A percentile compares a stretch with the other conserved stretches of the same genome.
These are phyloP conservation scores for Chesias legatella DNA, from an alignment of 2,888 invertebrate species.

Conservation along the genomic window DNA sequence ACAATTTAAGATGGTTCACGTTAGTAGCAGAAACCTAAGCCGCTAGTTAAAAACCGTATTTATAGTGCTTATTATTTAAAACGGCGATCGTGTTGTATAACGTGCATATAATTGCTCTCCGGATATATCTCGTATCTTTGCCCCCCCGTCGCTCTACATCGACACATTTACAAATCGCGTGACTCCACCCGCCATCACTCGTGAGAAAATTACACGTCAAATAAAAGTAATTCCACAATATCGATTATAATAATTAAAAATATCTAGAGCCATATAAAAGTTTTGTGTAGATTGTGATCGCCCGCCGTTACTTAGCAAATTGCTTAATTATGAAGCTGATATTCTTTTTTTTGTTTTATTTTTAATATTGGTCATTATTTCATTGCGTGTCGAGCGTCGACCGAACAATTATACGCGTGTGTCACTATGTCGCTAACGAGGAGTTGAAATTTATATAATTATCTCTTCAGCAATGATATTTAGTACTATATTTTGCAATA, in stretches of 20 bases:
- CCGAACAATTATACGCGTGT: slow-evolving; percentile 13
- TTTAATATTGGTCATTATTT: slow-evolving; percentile 17
- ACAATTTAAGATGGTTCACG: too few relatives aligned
- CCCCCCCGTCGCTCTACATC: slow-evolving; percentile 16
- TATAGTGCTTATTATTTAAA: too few relatives aligned
- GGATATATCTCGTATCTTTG: slow-evolving; percentile 10
- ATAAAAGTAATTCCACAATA: slow-evolving; percentile 38
- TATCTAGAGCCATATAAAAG: slow-evolving; percentile 22
- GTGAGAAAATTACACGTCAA: slow-evolving; percentile 44
- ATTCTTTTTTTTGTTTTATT: slow-evolving; percentile 13
- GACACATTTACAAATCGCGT: slow-evolving; percentile 50
- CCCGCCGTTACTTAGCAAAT: slow-evolving; percentile 23
- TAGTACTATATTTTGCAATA: too few relatives aligned
- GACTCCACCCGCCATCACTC: slow-evolving; percentile 36
- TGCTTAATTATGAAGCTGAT: slow-evolving; percentile 23
- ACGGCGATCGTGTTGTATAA: background rate
- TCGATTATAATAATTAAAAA: slow-evolving; percentile 32
- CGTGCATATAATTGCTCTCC: slow-evolving; percentile 8
- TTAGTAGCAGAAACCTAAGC: too few relatives aligned
- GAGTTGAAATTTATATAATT: slow-evolving; percentile 12
- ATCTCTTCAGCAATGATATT: background rate
- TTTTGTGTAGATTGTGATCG: slow-evolving; percentile 25
- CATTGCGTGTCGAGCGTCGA: slow-evolving; percentile 15
- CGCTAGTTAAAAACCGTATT: too few relatives aligned
- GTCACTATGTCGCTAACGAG: slow-evolving; percentile 18